These are phyloP conservation scores for Oxyura jamaicensis DNA, from an alignment of 2,113 vertebrate genomes.

Conservation along the genomic window DNA sequence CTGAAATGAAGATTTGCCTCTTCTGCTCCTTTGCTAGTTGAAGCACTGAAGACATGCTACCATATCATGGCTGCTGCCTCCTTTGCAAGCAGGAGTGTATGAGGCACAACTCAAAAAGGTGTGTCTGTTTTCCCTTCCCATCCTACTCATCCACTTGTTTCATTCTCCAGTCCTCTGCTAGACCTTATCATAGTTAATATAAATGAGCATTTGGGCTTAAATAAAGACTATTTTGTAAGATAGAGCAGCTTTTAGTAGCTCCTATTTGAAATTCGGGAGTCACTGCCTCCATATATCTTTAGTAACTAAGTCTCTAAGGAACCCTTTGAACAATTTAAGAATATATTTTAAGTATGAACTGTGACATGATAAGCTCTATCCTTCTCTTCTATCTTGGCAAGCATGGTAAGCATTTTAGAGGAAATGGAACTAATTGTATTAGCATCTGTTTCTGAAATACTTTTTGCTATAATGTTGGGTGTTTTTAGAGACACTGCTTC, in stretches of 20 bases:
- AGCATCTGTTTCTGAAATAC: conserved; percentile 5
- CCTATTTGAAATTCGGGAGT: not conserved
- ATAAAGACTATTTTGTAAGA: not conserved
- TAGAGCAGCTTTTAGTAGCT: not conserved
- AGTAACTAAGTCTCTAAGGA: not conserved
- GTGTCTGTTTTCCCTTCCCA: not conserved
- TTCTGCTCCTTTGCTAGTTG: not conserved
- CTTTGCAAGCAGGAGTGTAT: not conserved
- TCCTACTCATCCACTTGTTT: not conserved
- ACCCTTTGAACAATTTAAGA: not conserved
- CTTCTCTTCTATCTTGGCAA: not conserved
- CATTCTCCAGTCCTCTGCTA: not conserved
- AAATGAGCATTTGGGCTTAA: not conserved
- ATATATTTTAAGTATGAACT: not conserved
- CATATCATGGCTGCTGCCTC: not conserved
- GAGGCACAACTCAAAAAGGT: not conserved
- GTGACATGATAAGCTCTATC: not conserved
- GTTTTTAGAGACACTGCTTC: not conserved
- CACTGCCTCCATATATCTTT: not conserved
- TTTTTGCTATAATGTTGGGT: not conserved
- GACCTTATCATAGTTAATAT: not conserved
- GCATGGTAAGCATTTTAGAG: not conserved
- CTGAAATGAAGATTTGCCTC: not conserved
- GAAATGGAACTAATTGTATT: not conserved
- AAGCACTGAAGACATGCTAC: not conserved